Conservation (phyloP, 2,888 invertebrate genomes). For the Taphrorychus bicolor region DNA sequence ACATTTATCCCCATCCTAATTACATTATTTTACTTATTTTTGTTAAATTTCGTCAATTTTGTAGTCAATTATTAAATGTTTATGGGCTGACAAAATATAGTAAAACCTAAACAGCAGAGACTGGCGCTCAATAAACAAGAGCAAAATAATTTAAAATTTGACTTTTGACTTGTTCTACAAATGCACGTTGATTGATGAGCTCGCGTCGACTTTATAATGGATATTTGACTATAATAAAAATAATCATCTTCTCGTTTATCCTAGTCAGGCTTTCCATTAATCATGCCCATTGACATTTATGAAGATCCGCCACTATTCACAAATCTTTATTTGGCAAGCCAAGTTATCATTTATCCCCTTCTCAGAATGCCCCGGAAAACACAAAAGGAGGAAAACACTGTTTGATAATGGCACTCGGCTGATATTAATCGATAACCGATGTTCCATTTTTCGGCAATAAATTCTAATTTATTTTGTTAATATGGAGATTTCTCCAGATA, state of each 20-base stretch:
- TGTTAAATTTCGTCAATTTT: too few species aligned
- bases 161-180: constrained; percentile 33
- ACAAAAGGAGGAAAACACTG: constrained; percentile 38
- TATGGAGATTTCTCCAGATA: constrained; percentile 8
- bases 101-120: neutral
- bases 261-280: constrained; percentile 41
- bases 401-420: constrained; percentile 33
- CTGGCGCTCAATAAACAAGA: neutral
- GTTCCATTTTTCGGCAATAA: constrained; percentile 19
- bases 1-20: too few species aligned
- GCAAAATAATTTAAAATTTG: constrained; percentile 31
- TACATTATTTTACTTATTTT: too few species aligned
- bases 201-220: constrained; percentile 34
- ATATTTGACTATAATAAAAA: constrained; percentile 42
- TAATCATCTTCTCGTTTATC: constrained; percentile 42
- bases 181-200: constrained; percentile 36
- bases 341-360: constrained; percentile 37
- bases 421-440: constrained; percentile 31
- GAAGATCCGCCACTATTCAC: constrained; percentile 41
- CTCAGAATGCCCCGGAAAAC: constrained; percentile 34
- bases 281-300: constrained; percentile 42
- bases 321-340: constrained; percentile 41
- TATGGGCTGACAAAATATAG: too few species aligned
- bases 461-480: constrained; percentile 16
- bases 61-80: too few species aligned